These are phyloP conservation scores for Chionis minor DNA, from an alignment of 2,113 vertebrate species.

Conservation along the genomic window DNA sequence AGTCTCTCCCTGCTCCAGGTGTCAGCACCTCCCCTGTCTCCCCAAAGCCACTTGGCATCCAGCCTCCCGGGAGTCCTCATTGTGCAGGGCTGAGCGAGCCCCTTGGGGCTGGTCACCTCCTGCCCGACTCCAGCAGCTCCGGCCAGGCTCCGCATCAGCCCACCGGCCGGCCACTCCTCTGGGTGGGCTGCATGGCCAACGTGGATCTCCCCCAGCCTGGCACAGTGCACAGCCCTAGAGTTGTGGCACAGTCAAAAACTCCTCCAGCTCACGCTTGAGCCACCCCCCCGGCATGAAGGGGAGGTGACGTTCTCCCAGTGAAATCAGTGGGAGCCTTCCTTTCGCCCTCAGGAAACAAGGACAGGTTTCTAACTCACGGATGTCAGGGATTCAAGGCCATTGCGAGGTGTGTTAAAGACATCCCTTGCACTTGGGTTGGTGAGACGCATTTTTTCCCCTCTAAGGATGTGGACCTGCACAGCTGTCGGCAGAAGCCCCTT, in stretches of 20 bases:
- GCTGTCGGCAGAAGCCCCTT: background rate
- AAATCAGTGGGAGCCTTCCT: background rate
- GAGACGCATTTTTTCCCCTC: background rate
- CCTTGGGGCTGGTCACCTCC: background rate
- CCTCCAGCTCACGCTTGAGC: background rate
- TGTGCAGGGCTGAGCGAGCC: background rate
- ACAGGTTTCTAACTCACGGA: background rate
- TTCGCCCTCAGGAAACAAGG: background rate
- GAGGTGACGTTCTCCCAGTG: background rate
- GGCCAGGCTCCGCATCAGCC: background rate
- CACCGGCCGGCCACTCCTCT: background rate
- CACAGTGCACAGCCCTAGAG: background rate
- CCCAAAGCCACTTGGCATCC: background rate
- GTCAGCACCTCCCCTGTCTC: background rate
- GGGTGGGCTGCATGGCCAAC: fast-evolving
- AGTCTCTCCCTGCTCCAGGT: background rate
- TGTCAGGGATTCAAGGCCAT: background rate
- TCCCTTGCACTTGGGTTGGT: background rate
- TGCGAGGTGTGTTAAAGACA: background rate
- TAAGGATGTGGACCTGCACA: background rate
- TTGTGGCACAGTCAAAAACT: background rate
- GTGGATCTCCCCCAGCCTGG: background rate
- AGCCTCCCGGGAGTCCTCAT: background rate
- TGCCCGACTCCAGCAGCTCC: background rate
- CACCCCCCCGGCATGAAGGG: background rate